Base-by-base conservation (phyloP, 2,888 invertebrate species). In the Synanthedon andrenaeformis region DNA sequence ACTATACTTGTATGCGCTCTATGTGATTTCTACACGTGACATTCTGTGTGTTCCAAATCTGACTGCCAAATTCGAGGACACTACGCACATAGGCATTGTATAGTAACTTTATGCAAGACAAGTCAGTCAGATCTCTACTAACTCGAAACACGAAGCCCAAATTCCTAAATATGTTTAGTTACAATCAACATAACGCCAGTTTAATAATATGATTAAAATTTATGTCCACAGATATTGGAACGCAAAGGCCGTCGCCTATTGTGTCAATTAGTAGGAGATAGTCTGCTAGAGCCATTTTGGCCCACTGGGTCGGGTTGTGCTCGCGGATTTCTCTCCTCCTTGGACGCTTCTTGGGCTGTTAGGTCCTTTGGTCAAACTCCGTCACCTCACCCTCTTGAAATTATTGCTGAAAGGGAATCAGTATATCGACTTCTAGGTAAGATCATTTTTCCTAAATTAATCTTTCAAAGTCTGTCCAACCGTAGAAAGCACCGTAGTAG, bases 241-340 rank as follows among this genome's bases (percentile, higher is more conserved):
- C 75, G 82, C 0, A 70, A 92, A 59, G 96, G 96, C 0, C 93
- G 94, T 60, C 91, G 93, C 49, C 87, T 99, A 4, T 87, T 99
- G 13, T 94, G 96, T 87, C 94, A 93, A 65, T 90, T 99, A 53
- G 98, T 99, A 2, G 99, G 99, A 1, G 99, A 99, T 83, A 97
- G 97, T 76, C 88, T 99, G 54, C 89, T 99, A 35, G 99, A 99
- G 90, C 96, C 96, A 0, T 99, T 99, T 82, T 99, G 99, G 99
- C 99, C 99, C 4, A 98, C 98, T 0, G 99, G 99, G 0, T 98
- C 98, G 3, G 99, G 99, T 1, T 98, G 98, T 85, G 99, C 98
- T 0, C 91, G 99, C 54, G 99, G 99, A 12, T 99, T 99, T 79
- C 89, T 99, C 2, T 96, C 97, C 17, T 96, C 96, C 3, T 90